These are phyloP conservation scores for Lasiurus borealis DNA, from an alignment of 2,113 vertebrate genomes.

Conservation along the genomic window DNA sequence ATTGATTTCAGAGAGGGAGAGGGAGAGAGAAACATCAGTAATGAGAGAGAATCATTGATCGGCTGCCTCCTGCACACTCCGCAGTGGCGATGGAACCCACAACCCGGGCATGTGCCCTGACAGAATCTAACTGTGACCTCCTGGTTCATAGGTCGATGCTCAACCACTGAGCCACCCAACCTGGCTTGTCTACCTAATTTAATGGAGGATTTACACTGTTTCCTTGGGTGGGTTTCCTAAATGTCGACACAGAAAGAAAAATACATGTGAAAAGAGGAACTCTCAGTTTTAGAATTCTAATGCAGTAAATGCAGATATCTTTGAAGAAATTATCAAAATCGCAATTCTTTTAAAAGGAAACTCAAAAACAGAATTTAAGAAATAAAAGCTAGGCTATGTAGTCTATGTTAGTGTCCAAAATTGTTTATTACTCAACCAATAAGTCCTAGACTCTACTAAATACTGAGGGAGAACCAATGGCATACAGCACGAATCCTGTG, in stretches of 20 bases:
- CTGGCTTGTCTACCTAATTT: background rate
- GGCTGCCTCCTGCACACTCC: too few relatives aligned
- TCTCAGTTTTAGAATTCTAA: background rate
- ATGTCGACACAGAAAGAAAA: background rate
- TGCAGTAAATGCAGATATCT: background rate
- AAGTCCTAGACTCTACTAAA: background rate
- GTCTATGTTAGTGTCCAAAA: background rate
- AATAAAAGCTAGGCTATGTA: conserved; percentile 18
- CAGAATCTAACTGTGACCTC: too few relatives aligned
- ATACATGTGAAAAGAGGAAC: background rate
- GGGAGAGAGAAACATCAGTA: too few relatives aligned
- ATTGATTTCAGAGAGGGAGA: too few relatives aligned
- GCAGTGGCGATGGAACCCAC: too few relatives aligned
- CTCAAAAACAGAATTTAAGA: background rate
- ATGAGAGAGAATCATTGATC: too few relatives aligned
- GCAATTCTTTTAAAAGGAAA: background rate
- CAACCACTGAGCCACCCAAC: too few relatives aligned
- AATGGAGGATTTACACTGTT: background rate
- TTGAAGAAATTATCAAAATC: conserved; percentile 16
- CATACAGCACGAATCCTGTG: background rate
- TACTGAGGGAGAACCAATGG: background rate
- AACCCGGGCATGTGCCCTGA: too few relatives aligned
- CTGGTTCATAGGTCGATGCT: too few relatives aligned
- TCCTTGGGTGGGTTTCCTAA: background rate
- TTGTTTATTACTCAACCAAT: background rate